Evolutionary conservation across 2,113 vertebrate genomes (phyloP), one percentile per base, ranked within the genome.

Genomic region (Paraplagusia blochii): DNA sequence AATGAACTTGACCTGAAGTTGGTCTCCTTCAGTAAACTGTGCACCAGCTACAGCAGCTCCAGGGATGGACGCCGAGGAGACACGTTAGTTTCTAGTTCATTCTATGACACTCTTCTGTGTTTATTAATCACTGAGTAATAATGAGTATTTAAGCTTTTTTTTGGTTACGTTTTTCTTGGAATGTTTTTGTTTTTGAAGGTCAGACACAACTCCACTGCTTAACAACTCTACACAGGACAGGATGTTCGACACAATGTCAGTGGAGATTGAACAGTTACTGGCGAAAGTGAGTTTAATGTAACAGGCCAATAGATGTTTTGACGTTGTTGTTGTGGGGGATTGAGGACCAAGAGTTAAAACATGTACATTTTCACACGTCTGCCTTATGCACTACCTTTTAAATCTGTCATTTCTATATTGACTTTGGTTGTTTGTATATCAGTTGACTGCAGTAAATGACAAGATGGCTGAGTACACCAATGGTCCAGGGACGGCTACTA

Each of bases 221-320:
- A 97, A 96, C 88, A 97, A 97, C 81, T 98, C 96, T 5, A 97
- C 93, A 72, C 97, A 98, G 88, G 96, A 99, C 90, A 93, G 95
- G 79, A 98, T 99, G 97, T 98, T 98, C 89, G 97, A 99, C 82
- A 96, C 96, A 34, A 98, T 99, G 95, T 96, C 97, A 11, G 95
- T 98, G 77, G 97, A 98, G 84, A 95, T 99, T 62, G 97, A 99
- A 64, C 97, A 99, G 18, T 93, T 99, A 19, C 86, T 99, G 82
- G 92, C 94, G 47, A 99, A 95, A 90, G 97, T 98, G 86, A 92
- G 81, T 74, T 0, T 43, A 59, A 47, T 44, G 15, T 64, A 33
- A 53, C 5, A 18, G 50, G 7, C 7, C 17, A 16, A 9, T 61
- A 44, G 46, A n/a, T n/a, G n/a, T n/a, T n/a, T n/a, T n/a, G n/a